Percentiles rank a stretch among this genome's conserved stretches.
These are phyloP conservation scores for Drosophila hamatofila DNA, from an alignment of 2,888 invertebrate genomes.

Conservation along the genomic window DNA sequence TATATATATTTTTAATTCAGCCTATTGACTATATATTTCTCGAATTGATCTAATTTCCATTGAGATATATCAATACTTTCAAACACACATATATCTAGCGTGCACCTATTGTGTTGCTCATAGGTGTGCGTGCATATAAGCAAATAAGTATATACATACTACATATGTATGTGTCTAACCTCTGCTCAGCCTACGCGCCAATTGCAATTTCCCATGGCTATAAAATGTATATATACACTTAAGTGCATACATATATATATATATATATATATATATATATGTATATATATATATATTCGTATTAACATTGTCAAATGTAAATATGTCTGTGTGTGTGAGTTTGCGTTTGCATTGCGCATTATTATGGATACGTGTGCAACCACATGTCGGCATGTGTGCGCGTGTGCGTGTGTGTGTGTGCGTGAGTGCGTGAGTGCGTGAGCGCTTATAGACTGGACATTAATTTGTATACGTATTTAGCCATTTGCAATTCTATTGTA, in stretches of 20 bases:
- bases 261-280: background rate
- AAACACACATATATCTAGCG: too few species aligned
- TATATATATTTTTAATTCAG: too few species aligned
- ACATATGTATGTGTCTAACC: background rate
- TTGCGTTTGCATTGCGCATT: background rate
- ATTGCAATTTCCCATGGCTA: conserved; percentile 1
- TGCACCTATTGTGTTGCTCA: background rate
- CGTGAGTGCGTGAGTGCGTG: background rate
- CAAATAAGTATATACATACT: background rate
- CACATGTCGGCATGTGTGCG: background rate
- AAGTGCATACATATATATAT: background rate
- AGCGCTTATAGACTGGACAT: background rate
- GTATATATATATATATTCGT: background rate
- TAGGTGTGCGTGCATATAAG: background rate
- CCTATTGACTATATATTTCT: too few species aligned
- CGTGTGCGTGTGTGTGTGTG: background rate
- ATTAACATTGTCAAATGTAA: conserved; percentile 24
- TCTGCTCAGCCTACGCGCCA: background rate
- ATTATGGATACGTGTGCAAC: background rate
- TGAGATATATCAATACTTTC: too few species aligned
- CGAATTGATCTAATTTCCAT: too few species aligned
- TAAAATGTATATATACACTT: background rate
- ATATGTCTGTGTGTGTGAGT: background rate
- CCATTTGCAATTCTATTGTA: conserved; percentile 33
- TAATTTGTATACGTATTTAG: conserved; percentile 3